Evolutionary conservation across 2,113 vertebrate species (phyloP), one percentile per base, ranked within the genome.

Genomic region (Tychaedon coryphoeus): DNA sequence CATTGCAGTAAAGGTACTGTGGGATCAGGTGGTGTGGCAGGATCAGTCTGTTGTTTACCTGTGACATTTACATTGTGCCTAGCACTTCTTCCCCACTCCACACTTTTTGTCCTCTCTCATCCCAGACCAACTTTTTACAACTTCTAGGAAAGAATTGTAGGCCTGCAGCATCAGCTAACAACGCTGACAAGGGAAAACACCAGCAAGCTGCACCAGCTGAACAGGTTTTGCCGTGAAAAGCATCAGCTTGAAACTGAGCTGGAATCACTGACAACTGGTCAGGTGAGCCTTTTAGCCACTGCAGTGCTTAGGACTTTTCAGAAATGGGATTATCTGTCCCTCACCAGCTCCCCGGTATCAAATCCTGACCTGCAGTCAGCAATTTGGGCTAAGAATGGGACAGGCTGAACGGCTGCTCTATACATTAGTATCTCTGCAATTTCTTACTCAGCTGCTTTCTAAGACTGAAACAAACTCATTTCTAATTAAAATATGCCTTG

Each of bases 111-210:
- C 54, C 54, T 53, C 19, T 70, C 14, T 80, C 45, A 80, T 38
- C n/a, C 51, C 56, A 69, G 34, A 48, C 43, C 31, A 83, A 73
- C 14, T 11, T 25, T 93, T 88, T 82, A 1, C 12, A 13, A 36
- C 47, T 92, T 77, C 58, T 83, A 99, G 99, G 81, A 65, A 13
- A 99, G 98, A 96, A 98, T 99, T 25, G 83, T 91, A 26, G 97
- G 95, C 38, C 80, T 98, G 18, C 96, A 77, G 66, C 87, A 97
- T 75, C 94, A 95, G 36, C 73, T 99, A 70, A 98, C 97, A 74
- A 94, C 97, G 62, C 97, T 98, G 95, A 99, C 97, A 19, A 98
- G 92, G 58, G 93, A 97, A 67, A 97, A 99, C 95, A 99, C 98
- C 4, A 96, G 96, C 38, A 98, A 96, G 85, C 95, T 99, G 54